Evolutionary conservation across 2,888 invertebrate species (phyloP).

Genomic region (Pycnomerus fuliginosus): DNA sequence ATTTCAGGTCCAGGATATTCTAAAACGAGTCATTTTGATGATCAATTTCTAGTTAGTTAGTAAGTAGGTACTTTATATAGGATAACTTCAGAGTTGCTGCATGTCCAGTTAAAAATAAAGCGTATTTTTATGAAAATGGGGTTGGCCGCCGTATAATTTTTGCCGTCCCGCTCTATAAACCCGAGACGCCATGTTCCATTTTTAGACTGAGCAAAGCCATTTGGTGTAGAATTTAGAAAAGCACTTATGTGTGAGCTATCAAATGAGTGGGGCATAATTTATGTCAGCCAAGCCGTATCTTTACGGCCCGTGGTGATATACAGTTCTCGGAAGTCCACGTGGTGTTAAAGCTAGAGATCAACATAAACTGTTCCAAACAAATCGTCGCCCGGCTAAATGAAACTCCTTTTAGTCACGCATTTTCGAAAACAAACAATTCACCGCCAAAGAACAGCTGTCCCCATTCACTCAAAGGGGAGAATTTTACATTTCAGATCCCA

Average conservation of each 20-base stretch:
- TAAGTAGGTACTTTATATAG: too few species aligned
- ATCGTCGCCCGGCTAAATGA: slow-evolving; percentile 43
- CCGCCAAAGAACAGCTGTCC: slow-evolving; percentile 40
- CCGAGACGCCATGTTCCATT: slow-evolving; percentile 26
- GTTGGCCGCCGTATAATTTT: too few species aligned
- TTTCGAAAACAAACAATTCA: slow-evolving; percentile 44
- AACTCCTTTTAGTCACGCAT: slow-evolving; percentile 49
- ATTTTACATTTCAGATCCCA: too few species aligned
- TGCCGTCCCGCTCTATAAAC: background rate
- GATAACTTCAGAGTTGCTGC: too few species aligned
- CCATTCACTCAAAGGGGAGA: slow-evolving; percentile 33
- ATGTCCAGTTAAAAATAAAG: too few species aligned
- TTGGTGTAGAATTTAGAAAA: slow-evolving; percentile 47
- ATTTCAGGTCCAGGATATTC: too few species aligned
- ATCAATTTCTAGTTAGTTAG: too few species aligned
- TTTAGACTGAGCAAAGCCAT: slow-evolving; percentile 38
- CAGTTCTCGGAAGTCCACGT: slow-evolving; percentile 50
- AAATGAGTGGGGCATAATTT: slow-evolving; percentile 48
- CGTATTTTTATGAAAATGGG: too few species aligned
- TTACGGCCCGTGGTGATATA: slow-evolving; percentile 47
- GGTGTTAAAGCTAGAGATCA: slow-evolving; percentile 48
- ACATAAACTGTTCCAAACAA: slow-evolving; percentile 46
- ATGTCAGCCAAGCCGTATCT: slow-evolving; percentile 49
- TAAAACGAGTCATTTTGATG: too few species aligned
- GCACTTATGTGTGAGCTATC: slow-evolving; percentile 46